phyloP scores from a whole-genome alignment of 2,888 invertebrate species.

The Catocala nupta region DNA sequence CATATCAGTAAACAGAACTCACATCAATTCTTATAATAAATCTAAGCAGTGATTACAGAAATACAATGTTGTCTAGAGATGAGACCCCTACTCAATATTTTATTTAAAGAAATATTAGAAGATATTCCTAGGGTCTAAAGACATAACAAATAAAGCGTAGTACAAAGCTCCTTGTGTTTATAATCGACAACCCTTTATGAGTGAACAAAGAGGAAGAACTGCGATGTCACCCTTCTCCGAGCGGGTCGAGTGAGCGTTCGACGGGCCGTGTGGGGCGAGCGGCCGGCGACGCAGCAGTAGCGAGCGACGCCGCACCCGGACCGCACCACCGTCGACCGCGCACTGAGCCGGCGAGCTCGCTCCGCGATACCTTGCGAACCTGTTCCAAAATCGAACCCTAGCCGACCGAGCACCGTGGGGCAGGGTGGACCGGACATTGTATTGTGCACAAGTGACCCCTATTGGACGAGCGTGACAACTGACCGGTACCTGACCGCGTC shows the following conservation, averaged over 20 bases:
- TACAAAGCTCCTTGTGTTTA: conserved; percentile 58
- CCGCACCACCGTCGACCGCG: conserved; percentile 77
- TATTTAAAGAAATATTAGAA: not conserved
- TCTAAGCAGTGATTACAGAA: too few relatives aligned
- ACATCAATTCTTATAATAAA: too few relatives aligned
- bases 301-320: conserved; percentile 79
- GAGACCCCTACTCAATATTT: too few relatives aligned
- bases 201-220: conserved; percentile 76
- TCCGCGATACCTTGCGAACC: conserved; percentile 55
- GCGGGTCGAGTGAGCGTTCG: conserved; percentile 66
- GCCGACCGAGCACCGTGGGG: conserved; percentile 52
- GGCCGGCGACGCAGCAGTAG: conserved; percentile 76
- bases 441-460: conserved; percentile 82
- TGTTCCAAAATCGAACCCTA: conserved; percentile 65
- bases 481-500: conserved; percentile 76
- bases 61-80: too few relatives aligned
- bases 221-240: conserved; percentile 83
- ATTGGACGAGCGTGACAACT: conserved; percentile 70
- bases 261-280: conserved; percentile 65
- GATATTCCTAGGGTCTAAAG: conserved; percentile 14
- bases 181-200: conserved; percentile 73
- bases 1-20: conserved; percentile 1
- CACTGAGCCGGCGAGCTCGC: conserved; percentile 52
- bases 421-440: conserved; percentile 72
- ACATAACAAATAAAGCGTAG: conserved; percentile 50